Percentiles rank a stretch among this genome's conserved stretches.
Conservation (phyloP, 1,140 invertebrate genomes). For the Oreohelix idahoensis region DNA sequence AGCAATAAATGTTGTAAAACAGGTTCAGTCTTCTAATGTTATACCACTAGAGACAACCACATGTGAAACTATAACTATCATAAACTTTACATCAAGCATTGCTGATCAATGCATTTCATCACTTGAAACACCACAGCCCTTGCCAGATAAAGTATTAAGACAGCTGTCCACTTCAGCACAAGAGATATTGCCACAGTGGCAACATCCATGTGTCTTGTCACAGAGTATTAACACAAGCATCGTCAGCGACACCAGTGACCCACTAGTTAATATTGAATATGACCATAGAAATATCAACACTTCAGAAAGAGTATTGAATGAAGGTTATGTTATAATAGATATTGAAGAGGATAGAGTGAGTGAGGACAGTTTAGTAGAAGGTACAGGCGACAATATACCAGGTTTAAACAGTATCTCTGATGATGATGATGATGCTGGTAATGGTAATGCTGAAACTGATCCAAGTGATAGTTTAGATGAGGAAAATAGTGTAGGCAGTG, state of each 20-base stretch:
- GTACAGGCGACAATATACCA: neutral
- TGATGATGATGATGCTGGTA: conserved; percentile 5
- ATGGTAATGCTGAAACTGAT: neutral
- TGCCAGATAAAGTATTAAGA: neutral
- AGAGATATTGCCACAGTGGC: neutral
- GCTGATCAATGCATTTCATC: neutral
- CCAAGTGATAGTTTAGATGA: conserved; percentile 21
- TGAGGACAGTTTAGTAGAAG: neutral
- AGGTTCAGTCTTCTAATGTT: neutral
- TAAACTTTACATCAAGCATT: neutral
- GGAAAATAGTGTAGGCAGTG: neutral
- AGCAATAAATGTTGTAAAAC: neutral
- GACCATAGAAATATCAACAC: neutral
- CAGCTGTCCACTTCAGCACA: neutral
- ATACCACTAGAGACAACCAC: neutral
- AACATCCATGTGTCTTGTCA: neutral
- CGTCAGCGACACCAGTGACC: neutral
- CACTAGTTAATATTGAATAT: neutral
- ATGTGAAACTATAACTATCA: too few relatives aligned
- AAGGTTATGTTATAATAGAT: neutral
- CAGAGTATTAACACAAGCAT: neutral
- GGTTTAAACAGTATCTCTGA: neutral
- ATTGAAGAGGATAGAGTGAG: neutral
- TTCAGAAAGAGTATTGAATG: too few relatives aligned
- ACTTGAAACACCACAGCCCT: neutral